phyloP scores from a whole-genome alignment of 2,113 vertebrate genomes.

The Xiphophorus maculatus region DNA sequence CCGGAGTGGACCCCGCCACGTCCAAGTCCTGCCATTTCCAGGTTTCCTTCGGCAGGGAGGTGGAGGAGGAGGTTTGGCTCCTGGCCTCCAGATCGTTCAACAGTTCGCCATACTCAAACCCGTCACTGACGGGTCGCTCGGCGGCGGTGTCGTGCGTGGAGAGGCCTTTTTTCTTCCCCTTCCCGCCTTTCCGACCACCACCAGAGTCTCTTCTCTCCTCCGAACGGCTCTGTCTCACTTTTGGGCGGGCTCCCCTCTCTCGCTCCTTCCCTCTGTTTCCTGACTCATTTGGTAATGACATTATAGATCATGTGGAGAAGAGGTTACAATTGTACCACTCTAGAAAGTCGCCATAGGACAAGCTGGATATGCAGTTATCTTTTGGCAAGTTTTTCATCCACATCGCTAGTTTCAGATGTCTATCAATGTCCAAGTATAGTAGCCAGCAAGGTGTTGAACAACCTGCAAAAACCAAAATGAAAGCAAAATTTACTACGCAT shows the following conservation, averaged over 20 bases:
- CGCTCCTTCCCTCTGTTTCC: constrained; percentile 73
- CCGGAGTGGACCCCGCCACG: constrained; percentile 43
- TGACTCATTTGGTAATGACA: constrained; percentile 77
- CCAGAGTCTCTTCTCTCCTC: constrained; percentile 75
- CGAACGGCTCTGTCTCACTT: constrained; percentile 81
- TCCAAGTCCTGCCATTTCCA: constrained; percentile 71
- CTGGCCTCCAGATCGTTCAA: constrained; percentile 63
- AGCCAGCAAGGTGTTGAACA: neutral
- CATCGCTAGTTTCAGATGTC: constrained; percentile 4
- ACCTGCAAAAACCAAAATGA: constrained; percentile 58
- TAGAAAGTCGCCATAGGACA: constrained; percentile 11
- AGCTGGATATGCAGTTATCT: constrained; percentile 30
- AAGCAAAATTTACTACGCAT: neutral
- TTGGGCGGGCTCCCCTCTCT: constrained; percentile 81
- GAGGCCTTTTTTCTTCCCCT: constrained; percentile 76
- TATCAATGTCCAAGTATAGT: constrained; percentile 12
- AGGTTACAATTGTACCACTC: constrained; percentile 8
- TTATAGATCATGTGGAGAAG: constrained; percentile 49
- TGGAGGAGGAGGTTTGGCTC: constrained; percentile 61
- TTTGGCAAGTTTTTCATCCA: constrained; percentile 32
- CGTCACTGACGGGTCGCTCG: constrained; percentile 79
- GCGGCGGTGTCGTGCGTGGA: constrained; percentile 51
- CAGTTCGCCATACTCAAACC: constrained; percentile 80
- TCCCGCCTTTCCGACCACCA: constrained; percentile 58
- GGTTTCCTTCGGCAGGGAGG: constrained; percentile 51